phyloP scores from a whole-genome alignment of 1,140 invertebrate genomes.

The Physella acuta region DNA sequence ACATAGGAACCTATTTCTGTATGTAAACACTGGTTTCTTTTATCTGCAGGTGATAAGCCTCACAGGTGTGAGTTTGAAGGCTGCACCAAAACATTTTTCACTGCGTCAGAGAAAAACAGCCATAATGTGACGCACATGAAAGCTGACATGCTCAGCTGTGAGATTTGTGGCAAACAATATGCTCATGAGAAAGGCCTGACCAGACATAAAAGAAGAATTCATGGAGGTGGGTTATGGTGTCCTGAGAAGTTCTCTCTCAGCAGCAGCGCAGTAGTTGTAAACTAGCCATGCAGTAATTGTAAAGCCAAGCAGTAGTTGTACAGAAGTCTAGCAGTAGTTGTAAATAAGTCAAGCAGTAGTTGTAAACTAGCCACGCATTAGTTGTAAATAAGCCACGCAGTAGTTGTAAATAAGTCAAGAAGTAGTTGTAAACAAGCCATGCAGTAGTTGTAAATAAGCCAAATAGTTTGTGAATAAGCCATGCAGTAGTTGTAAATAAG shows the following conservation, averaged over 20 bases:
- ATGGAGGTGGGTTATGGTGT: neutral
- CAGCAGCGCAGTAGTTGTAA: neutral
- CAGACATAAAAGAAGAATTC: constrained; percentile 13
- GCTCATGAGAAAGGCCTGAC: constrained; percentile 6
- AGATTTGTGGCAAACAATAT: constrained; percentile 10
- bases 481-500: neutral
- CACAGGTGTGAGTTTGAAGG: neutral
- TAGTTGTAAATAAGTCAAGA: neutral
- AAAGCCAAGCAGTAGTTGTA: neutral
- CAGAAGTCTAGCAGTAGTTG: neutral
- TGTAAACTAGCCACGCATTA: neutral
- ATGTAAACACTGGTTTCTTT: neutral
- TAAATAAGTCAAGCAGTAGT: neutral
- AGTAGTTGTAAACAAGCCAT: neutral
- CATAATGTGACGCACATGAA: neutral
- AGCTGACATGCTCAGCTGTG: neutral
- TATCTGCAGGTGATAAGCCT: neutral
- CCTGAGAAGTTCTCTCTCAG: neutral
- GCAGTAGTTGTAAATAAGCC: neutral
- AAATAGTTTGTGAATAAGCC: neutral
- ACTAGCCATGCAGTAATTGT: neutral
- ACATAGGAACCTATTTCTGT: neutral
- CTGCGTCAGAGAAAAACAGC: neutral
- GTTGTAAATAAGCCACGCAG: neutral
- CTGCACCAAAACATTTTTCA: neutral